These are phyloP conservation scores for Cetoscarus ocellatus DNA, from an alignment of 2,797 vertebrate species.

Conservation along the genomic window DNA sequence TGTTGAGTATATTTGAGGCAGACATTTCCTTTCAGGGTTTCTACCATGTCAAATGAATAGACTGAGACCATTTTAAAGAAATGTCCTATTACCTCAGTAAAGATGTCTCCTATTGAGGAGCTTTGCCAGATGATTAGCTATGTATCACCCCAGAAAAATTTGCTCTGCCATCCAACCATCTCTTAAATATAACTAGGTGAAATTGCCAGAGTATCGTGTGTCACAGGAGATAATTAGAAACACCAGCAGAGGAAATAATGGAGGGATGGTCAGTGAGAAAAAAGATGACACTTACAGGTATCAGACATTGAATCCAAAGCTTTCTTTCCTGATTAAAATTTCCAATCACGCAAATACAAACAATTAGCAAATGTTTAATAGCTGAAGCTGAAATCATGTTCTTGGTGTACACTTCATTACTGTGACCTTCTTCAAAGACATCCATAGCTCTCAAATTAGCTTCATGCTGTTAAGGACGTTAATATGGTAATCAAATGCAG, in stretches of 20 bases:
- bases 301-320: constrained; percentile 13
- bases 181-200: constrained; percentile 60
- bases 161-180: constrained; percentile 42
- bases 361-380: constrained; percentile 81
- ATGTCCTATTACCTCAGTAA: constrained; percentile 25
- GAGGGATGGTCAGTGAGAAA: constrained; percentile 19
- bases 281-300: constrained; percentile 48
- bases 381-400: constrained; percentile 73
- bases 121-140: constrained; percentile 41
- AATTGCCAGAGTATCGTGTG: constrained; percentile 62
- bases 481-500: constrained; percentile 84
- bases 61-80: constrained; percentile 7
- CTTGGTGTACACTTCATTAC: constrained; percentile 80
- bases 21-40: too few relatives aligned
- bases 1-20: too few relatives aligned
- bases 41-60: neutral
- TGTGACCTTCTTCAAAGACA: constrained; percentile 84
- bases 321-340: constrained; percentile 63
- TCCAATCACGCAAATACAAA: constrained; percentile 78
- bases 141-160: constrained; percentile 34
- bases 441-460: constrained; percentile 84
- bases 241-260: constrained; percentile 31
- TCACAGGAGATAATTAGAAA: constrained; percentile 66
- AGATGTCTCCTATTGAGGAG: constrained; percentile 22
- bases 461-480: constrained; percentile 82